Percentiles rank a stretch among this genome's conserved stretches.
Evolutionary conservation across 2,888 invertebrate species (phyloP).

Genomic region (Drosophila infuscata): DNA sequence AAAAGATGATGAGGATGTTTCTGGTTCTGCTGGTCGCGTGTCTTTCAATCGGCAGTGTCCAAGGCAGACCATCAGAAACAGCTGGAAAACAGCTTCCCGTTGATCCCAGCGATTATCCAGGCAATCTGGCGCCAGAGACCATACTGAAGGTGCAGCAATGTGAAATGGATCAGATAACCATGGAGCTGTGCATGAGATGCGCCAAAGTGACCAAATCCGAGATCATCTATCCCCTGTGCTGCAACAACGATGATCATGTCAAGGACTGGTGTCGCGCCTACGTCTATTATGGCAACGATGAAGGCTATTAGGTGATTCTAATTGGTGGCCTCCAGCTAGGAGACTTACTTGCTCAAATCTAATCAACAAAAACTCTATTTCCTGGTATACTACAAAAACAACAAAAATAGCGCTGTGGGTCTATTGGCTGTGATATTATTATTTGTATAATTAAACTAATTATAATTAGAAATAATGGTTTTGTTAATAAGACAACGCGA

Average conservation of each 20-base stretch:
- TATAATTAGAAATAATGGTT: conserved; percentile 41
- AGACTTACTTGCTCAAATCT: conserved; percentile 27
- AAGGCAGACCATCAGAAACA: conserved; percentile 48
- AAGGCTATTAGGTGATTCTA: conserved; percentile 15
- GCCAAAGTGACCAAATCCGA: conserved; percentile 86
- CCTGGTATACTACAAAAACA: conserved; percentile 25
- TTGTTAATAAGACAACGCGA: conserved; percentile 11
- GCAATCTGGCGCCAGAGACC: conserved; percentile 78
- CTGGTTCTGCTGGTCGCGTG: conserved; percentile 42
- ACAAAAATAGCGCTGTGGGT: conserved; percentile 18
- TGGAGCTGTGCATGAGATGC: conserved; percentile 86
- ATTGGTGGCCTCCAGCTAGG: conserved; percentile 3
- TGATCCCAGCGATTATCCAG: conserved; percentile 76
- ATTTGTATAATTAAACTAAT: conserved; percentile 34
- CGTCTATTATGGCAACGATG: conserved; percentile 84
- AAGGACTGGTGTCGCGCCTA: conserved; percentile 86
- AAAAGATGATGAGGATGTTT: conserved; percentile 13
- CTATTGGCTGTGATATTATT: conserved; percentile 80
- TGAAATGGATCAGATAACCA: conserved; percentile 72
- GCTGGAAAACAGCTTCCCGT: conserved; percentile 20
- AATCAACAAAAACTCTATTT: conserved; percentile 15
- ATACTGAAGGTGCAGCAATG: conserved; percentile 81
- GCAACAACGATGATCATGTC: conserved; percentile 85
- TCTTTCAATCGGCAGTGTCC: neutral
- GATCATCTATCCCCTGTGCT: conserved; percentile 87